phyloP scores from a whole-genome alignment of 2,113 vertebrate genomes.

The Equus quagga region DNA sequence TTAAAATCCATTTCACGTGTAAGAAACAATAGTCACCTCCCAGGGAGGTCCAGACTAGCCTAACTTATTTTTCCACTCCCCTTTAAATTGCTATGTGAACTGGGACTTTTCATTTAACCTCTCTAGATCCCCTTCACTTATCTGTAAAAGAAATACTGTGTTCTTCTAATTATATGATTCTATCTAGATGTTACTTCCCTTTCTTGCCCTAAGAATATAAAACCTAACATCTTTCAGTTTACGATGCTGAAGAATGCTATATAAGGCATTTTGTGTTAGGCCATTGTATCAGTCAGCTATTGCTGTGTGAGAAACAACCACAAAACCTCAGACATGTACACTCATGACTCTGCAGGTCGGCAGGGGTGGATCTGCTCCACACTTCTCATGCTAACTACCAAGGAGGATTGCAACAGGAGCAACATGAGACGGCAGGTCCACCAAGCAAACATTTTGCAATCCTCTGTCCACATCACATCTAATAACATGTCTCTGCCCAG shows the following conservation, averaged over 20 bases:
- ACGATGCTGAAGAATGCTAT: not conserved
- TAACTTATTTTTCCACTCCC: not conserved
- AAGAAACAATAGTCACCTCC: not conserved
- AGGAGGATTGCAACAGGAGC: not conserved
- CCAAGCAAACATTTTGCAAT: not conserved
- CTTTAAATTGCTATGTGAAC: not conserved
- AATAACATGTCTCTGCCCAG: not conserved
- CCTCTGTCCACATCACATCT: not conserved
- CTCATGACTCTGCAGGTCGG: not conserved
- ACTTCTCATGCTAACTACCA: not conserved
- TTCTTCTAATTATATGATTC: not conserved
- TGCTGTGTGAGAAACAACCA: not conserved
- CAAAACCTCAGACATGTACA: not conserved
- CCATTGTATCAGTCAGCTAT: not conserved
- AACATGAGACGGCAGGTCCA: not conserved
- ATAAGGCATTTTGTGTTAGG: not conserved
- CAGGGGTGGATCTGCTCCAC: not conserved
- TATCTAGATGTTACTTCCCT: not conserved
- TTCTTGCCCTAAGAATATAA: not conserved
- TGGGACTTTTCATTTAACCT: not conserved
- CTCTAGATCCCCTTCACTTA: not conserved
- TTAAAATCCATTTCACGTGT: slow-evolving; percentile 6
- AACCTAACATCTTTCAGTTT: not conserved
- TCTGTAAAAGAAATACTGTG: not conserved
- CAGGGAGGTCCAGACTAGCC: not conserved